phyloP scores from a whole-genome alignment of 2,888 invertebrate genomes.

The Melanchra persicariae region DNA sequence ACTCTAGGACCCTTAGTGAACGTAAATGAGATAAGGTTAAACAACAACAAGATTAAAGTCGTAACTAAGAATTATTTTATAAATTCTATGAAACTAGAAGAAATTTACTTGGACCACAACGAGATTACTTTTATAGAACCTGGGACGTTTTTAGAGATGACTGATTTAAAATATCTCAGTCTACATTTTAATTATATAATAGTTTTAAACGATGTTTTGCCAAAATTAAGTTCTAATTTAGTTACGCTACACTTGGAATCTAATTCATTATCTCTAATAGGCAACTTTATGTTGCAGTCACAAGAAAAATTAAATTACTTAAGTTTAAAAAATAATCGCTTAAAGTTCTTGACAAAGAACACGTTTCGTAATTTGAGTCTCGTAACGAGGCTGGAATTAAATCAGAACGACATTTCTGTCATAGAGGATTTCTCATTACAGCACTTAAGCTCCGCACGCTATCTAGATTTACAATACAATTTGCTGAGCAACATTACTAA shows the following conservation, averaged over 20 bases:
- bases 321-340: conserved; percentile 95
- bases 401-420: conserved; percentile 94
- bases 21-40: conserved; percentile 94
- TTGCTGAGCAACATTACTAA: conserved; percentile 92
- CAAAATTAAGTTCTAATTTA: conserved; percentile 92
- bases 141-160: conserved; percentile 94
- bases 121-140: conserved; percentile 95
- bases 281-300: conserved; percentile 93
- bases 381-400: conserved; percentile 94
- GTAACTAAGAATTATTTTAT: conserved; percentile 95
- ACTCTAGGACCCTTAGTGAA: conserved; percentile 94
- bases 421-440: conserved; percentile 96
- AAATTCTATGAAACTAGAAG: conserved; percentile 93
- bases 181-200: conserved; percentile 95
- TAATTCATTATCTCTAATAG: conserved; percentile 93
- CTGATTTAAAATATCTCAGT: conserved; percentile 95
- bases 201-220: conserved; percentile 94
- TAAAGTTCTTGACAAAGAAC: conserved; percentile 93
- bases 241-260: conserved; percentile 95
- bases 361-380: conserved; percentile 94
- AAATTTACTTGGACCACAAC: conserved; percentile 97
- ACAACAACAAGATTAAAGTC: conserved; percentile 95
- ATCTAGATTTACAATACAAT: conserved; percentile 95
- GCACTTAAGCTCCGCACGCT: conserved; percentile 93
- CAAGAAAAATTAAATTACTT: conserved; percentile 96